These are phyloP conservation scores for Pocota personata DNA, from an alignment of 2,888 invertebrate species.

Conservation along the genomic window DNA sequence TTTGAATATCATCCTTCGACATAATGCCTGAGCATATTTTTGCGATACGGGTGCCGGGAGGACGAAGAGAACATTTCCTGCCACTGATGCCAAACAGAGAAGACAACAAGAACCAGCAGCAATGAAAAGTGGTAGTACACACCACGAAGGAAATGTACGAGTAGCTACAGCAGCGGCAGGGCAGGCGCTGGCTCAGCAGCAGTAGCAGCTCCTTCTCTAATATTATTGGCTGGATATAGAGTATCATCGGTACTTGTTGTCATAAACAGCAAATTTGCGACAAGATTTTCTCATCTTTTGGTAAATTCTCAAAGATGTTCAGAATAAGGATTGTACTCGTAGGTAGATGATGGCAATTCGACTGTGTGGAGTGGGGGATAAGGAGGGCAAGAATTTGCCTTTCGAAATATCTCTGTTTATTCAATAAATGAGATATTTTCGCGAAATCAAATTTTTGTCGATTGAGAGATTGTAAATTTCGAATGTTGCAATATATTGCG, in stretches of 20 bases:
- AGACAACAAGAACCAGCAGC: constrained; percentile 13
- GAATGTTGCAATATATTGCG: too few species aligned
- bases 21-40: constrained; percentile 26
- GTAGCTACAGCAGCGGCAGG: neutral
- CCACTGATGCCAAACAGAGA: constrained; percentile 49
- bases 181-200: neutral
- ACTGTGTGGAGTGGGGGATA: neutral
- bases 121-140: neutral
- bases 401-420: constrained; percentile 13
- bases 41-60: neutral
- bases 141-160: constrained; percentile 25
- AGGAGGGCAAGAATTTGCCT: neutral
- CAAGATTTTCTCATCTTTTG: constrained; percentile 25
- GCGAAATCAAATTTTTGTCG: constrained; percentile 11
- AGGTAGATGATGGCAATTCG: neutral
- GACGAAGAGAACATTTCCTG: constrained; percentile 29
- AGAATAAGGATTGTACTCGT: neutral
- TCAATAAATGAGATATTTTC: constrained; percentile 13
- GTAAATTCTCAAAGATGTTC: neutral
- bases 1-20: constrained; percentile 66
- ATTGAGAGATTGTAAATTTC: too few species aligned
- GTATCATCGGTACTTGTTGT: constrained; percentile 29
- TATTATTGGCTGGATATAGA: constrained; percentile 6
- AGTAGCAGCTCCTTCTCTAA: neutral
- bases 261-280: constrained; percentile 47